phyloP scores from a whole-genome alignment of 2,113 vertebrate species.

The Phoenicopterus ruber region DNA sequence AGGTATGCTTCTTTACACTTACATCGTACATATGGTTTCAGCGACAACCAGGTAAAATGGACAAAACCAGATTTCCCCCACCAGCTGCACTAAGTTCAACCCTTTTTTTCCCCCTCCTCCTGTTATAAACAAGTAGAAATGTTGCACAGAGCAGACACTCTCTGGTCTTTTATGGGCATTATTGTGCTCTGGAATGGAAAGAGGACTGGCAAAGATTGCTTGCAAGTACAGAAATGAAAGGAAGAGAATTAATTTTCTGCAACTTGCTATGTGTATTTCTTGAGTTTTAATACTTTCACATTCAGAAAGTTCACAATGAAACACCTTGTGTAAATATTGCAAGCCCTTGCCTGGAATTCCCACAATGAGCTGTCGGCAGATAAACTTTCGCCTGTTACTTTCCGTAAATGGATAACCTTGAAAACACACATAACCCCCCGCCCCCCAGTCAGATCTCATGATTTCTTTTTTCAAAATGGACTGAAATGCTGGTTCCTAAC shows the following conservation, averaged over 20 bases:
- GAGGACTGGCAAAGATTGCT: conserved; percentile 31
- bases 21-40: background rate
- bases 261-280: background rate
- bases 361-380: conserved; percentile 51
- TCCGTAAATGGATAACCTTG: background rate
- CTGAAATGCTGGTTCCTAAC: background rate
- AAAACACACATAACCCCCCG: background rate
- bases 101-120: background rate
- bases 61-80: conserved; percentile 53
- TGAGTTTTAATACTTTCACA: background rate
- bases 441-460: background rate
- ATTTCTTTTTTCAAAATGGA: background rate
- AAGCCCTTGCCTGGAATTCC: conserved; percentile 43
- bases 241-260: conserved; percentile 55
- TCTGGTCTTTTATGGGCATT: background rate
- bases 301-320: conserved; percentile 46
- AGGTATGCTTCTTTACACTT: conserved; percentile 22
- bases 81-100: conserved; percentile 21
- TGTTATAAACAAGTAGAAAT: conserved; percentile 47
- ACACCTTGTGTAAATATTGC: conserved; percentile 53
- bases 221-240: conserved; percentile 33
- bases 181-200: background rate
- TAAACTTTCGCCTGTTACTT: background rate
- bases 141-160: conserved; percentile 24
- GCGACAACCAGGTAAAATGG: background rate